phyloP scores from a whole-genome alignment of 2,888 invertebrate species.

The Habrosyne pyritoides region DNA sequence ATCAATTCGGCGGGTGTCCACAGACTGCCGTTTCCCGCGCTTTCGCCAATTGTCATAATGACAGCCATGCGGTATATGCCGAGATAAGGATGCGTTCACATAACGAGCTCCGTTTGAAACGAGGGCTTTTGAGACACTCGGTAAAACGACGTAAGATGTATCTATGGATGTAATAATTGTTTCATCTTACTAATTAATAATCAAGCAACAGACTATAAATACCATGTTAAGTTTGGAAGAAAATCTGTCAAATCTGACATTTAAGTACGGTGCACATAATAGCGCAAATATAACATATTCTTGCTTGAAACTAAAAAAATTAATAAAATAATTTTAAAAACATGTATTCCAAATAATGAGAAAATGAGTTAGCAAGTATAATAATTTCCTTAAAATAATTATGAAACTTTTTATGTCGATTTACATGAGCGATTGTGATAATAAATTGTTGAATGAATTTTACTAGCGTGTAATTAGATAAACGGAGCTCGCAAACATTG shows the following conservation, averaged over 20 bases:
- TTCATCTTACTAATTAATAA: too few species aligned
- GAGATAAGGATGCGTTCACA: slow-evolving; percentile 50
- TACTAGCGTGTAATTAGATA: slow-evolving; percentile 22
- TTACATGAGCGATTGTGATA: slow-evolving; percentile 53
- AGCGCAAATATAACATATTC: too few species aligned
- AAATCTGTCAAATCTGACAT: slow-evolving; percentile 24
- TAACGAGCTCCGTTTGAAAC: slow-evolving; percentile 39
- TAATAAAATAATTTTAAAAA: too few species aligned
- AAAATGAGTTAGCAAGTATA: too few species aligned
- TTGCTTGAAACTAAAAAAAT: too few species aligned
- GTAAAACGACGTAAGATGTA: slow-evolving; percentile 11
- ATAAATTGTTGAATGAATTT: slow-evolving; percentile 41
- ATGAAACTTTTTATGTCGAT: slow-evolving; percentile 13
- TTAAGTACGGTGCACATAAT: slow-evolving; percentile 28
- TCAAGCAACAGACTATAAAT: too few species aligned
- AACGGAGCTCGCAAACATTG: slow-evolving; percentile 42
- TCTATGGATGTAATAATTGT: not conserved
- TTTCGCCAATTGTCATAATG: slow-evolving; percentile 31
- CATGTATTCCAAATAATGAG: too few species aligned
- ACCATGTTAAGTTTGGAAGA: slow-evolving; percentile 6
- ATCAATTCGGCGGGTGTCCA: slow-evolving; percentile 33
- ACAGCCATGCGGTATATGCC: slow-evolving; percentile 39
- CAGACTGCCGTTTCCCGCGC: slow-evolving; percentile 20
- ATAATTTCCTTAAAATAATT: too few species aligned
- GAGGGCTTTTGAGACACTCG: slow-evolving; percentile 24